These are phyloP conservation scores for Cerceris rybyensis DNA, from an alignment of 2,888 invertebrate species.

Conservation along the genomic window DNA sequence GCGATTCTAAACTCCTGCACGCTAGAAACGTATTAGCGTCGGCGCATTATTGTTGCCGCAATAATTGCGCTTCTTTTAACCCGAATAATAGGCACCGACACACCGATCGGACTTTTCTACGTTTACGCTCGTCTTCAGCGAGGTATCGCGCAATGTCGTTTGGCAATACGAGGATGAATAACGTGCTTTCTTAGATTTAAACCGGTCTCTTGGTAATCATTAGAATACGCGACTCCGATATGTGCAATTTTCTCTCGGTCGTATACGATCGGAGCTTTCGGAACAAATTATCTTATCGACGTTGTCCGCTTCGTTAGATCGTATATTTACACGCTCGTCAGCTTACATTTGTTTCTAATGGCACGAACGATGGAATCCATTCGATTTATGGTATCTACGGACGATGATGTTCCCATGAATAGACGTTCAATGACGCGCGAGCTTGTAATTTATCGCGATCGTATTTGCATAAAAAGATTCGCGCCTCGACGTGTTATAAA, in stretches of 20 bases:
- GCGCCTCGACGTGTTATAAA: too few relatives aligned
- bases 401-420: not conserved
- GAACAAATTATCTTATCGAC: slow-evolving; percentile 55
- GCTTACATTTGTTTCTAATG: slow-evolving; percentile 10
- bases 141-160: not conserved
- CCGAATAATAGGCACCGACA: not conserved
- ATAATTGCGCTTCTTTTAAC: slow-evolving; percentile 16
- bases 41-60: slow-evolving; percentile 20
- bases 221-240: slow-evolving; percentile 20
- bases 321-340: slow-evolving; percentile 30
- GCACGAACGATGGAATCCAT: slow-evolving; percentile 14
- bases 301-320: slow-evolving; percentile 20
- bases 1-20: slow-evolving; percentile 4
- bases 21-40: slow-evolving; percentile 21
- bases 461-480: not conserved
- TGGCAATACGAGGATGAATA: not conserved
- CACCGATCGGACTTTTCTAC: not conserved
- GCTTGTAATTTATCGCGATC: not conserved
- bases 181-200: slow-evolving; percentile 15
- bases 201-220: slow-evolving; percentile 28
- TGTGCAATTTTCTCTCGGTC: slow-evolving; percentile 40
- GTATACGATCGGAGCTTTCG: slow-evolving; percentile 35
- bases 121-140: not conserved
- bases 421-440: not conserved
- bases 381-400: not conserved